Percentiles rank a stretch among this genome's conserved stretches.
Evolutionary conservation across 2,113 vertebrate genomes (phyloP).

Genomic region (Myodes glareolus): DNA sequence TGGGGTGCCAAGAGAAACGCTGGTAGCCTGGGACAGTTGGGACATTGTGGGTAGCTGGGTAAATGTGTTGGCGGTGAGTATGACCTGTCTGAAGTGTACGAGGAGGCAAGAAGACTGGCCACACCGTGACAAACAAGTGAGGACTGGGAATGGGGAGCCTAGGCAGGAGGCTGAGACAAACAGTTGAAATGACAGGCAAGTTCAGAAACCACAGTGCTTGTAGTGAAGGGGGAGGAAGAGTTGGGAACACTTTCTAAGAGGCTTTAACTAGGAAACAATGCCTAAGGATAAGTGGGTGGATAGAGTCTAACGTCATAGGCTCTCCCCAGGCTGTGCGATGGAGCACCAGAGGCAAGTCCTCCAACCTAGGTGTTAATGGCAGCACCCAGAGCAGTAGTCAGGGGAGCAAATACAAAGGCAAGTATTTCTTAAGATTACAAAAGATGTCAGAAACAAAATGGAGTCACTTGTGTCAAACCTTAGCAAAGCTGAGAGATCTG

Average conservation of each 20-base stretch:
- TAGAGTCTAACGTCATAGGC: neutral
- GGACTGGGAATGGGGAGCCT: neutral
- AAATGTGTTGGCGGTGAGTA: neutral
- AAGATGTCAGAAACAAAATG: neutral
- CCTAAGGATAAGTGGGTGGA: neutral
- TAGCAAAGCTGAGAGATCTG: neutral
- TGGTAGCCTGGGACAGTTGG: fast-evolving
- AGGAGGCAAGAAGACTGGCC: neutral
- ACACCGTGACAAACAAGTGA: neutral
- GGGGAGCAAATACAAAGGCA: neutral
- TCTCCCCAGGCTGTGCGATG: neutral
- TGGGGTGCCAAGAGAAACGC: neutral
- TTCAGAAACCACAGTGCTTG: neutral
- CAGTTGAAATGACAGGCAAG: neutral
- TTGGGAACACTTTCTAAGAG: neutral
- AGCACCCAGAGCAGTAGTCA: neutral
- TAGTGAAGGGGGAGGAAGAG: neutral
- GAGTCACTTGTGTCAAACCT: neutral
- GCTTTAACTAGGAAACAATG: neutral
- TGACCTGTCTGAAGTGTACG: neutral
- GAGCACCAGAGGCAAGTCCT: neutral
- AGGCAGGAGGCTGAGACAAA: neutral
- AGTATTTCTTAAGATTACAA: neutral
- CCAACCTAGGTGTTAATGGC: neutral
- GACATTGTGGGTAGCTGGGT: neutral